Evolutionary conservation across 2,888 invertebrate species (phyloP).

Genomic region (Pyrochroa serraticornis): DNA sequence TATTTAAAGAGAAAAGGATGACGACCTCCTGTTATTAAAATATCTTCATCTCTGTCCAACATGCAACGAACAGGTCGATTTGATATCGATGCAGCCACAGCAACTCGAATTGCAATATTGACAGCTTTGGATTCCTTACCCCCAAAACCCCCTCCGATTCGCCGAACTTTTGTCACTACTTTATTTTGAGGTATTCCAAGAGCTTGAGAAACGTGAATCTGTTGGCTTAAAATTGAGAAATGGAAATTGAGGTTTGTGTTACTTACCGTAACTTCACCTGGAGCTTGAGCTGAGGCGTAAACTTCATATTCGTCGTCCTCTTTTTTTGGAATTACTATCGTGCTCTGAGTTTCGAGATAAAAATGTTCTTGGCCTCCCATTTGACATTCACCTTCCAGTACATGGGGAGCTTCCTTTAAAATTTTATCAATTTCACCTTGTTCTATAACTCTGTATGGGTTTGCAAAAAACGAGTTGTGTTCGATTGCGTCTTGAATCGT

Average conservation of each 20-base stretch:
- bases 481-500: slow-evolving; percentile 90
- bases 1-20: slow-evolving; percentile 90
- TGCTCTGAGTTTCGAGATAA: slow-evolving; percentile 87
- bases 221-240: slow-evolving; percentile 56
- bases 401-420: slow-evolving; percentile 71
- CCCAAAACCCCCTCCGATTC: slow-evolving; percentile 95
- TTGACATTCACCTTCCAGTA: slow-evolving; percentile 78
- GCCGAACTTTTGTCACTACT: slow-evolving; percentile 78
- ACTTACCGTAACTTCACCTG: slow-evolving; percentile 18
- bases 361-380: slow-evolving; percentile 97
- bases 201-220: slow-evolving; percentile 62
- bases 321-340: slow-evolving; percentile 73
- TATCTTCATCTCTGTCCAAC: slow-evolving; percentile 94
- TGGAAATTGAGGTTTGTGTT: not conserved
- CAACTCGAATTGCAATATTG: slow-evolving; percentile 73
- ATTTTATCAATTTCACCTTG: slow-evolving; percentile 73
- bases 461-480: slow-evolving; percentile 71
- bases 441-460: slow-evolving; percentile 58
- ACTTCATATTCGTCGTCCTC: slow-evolving; percentile 87
- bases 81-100: slow-evolving; percentile 80
- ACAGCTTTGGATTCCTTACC: slow-evolving; percentile 86
- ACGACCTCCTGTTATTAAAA: slow-evolving; percentile 85
- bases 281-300: slow-evolving; percentile 58
- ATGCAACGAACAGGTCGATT: slow-evolving; percentile 77
- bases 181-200: slow-evolving; percentile 76